phyloP scores from a whole-genome alignment of 30 jellyfish, hydroid and myxozoan genomes.

The Morbakka virulenta region DNA sequence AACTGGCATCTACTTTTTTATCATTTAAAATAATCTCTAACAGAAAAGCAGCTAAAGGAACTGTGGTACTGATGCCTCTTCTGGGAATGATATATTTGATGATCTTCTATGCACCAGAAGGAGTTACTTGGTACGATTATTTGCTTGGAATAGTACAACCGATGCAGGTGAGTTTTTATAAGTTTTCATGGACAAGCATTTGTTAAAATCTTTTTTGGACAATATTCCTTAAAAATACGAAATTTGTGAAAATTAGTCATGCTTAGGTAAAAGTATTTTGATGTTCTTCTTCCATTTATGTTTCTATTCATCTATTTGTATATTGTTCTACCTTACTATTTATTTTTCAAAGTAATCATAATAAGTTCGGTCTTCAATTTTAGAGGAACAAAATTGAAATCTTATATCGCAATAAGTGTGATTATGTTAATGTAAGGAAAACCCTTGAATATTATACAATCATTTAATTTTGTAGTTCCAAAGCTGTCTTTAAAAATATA shows the following conservation, averaged over 20 bases:
- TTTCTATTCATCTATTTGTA: too few relatives aligned
- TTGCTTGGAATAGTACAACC: slow-evolving; percentile 48
- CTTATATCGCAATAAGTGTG: too few relatives aligned
- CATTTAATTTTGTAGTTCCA: too few relatives aligned
- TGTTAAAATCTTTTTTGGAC: neutral
- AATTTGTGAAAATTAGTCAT: neutral
- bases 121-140: slow-evolving; percentile 59
- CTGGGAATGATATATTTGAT: slow-evolving; percentile 78
- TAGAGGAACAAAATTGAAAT: too few relatives aligned
- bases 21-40: neutral
- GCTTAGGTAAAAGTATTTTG: too few relatives aligned
- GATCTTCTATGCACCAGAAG: slow-evolving; percentile 66
- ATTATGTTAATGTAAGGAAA: too few relatives aligned
- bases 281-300: too few relatives aligned
- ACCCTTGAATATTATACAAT: too few relatives aligned
- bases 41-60: slow-evolving; percentile 93
- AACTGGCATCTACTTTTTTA: neutral
- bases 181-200: neutral
- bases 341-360: too few relatives aligned
- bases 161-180: slow-evolving; percentile 55
- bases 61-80: slow-evolving; percentile 63
- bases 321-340: too few relatives aligned
- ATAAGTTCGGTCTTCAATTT: too few relatives aligned
- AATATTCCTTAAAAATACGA: neutral
- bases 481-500: too few relatives aligned